Base-by-base conservation (phyloP, 2,888 invertebrate genomes). In the Andrena hattorfiana region DNA sequence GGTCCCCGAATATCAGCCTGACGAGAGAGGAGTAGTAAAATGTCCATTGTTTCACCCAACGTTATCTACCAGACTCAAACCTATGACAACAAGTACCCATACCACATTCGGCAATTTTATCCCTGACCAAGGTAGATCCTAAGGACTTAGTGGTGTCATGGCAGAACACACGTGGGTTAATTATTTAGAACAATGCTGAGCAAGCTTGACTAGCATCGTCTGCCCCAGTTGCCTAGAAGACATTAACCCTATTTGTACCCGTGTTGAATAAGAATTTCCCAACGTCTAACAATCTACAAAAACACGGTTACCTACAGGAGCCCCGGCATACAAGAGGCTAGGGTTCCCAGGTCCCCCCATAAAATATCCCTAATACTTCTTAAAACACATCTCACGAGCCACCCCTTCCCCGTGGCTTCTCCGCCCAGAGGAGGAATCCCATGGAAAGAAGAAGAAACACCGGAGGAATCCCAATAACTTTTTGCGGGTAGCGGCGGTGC, bases 1-100 rank as follows among this genome's bases (percentile, higher is more conserved):
- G 84, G 87, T 83, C 85, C 86, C 72, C 86, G 85, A 87, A 90
- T 75, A 85, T 82, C 86, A 67, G 77, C 75, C 68, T 73, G 81
- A 83, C 64, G 85, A 78, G 35, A 56, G 20, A n/a, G 32, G 26
- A 13, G 54, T 35, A 32, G 30, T 16, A 56, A 81, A 88, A 85
- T 83, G 86, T 68, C 83, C 86, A 89, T 90, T 89, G 90, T 54
- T 56, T 26, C 10, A 4, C 10, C 10, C 20, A 56, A 67, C 67
- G 0, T 26, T 56, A 23, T 56, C 56, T 23, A 10, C 10, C 23
- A 23, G 56, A 26, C 10, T 1, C 23, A 20, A 42, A 8, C 20
- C 28, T 8, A 13, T 28, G 30, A 30, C 10, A 20, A 30, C 10
- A 20, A 28, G 42, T 16, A 13, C 13, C 49, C 4, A 56, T 56